These are phyloP conservation scores for Notolabrus celidotus DNA, from an alignment of 2,797 vertebrate species.

Conservation along the genomic window DNA sequence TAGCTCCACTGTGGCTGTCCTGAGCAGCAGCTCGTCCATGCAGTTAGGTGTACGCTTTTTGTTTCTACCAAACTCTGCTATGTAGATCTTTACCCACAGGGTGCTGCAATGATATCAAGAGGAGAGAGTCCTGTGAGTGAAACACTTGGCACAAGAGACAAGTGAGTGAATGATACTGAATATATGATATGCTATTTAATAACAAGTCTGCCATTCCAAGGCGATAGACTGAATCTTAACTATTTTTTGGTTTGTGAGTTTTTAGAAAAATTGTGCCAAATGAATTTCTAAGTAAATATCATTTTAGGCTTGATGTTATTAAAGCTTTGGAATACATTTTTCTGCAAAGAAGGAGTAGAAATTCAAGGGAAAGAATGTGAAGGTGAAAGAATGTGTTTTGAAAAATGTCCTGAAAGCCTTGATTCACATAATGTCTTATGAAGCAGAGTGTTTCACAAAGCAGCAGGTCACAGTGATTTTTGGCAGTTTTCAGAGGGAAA, in stretches of 20 bases:
- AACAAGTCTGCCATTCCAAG: background rate
- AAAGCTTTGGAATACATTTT: too few relatives aligned
- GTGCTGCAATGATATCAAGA: conserved; percentile 70
- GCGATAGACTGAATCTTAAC: background rate
- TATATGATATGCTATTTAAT: background rate
- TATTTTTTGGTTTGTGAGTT: background rate
- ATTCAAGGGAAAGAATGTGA: too few relatives aligned
- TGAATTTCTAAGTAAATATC: too few relatives aligned
- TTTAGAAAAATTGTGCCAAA: too few relatives aligned
- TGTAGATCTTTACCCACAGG: conserved; percentile 88
- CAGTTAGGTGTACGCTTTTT: conserved; percentile 61
- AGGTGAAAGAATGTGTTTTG: too few relatives aligned
- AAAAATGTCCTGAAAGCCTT: too few relatives aligned
- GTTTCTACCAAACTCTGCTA: conserved; percentile 66
- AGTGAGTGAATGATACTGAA: background rate
- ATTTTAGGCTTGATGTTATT: too few relatives aligned
- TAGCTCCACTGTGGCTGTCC: conserved; percentile 48
- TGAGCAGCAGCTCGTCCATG: conserved; percentile 50
- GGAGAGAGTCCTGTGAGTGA: background rate
- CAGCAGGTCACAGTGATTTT: too few relatives aligned
- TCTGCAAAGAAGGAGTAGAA: too few relatives aligned
- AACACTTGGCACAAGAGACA: background rate
- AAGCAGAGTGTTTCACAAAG: too few relatives aligned
- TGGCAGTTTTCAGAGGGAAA: too few relatives aligned
- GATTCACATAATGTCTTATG: too few relatives aligned